Base-by-base conservation (phyloP, 2,113 vertebrate species). In the Malaclemys terrapin region DNA sequence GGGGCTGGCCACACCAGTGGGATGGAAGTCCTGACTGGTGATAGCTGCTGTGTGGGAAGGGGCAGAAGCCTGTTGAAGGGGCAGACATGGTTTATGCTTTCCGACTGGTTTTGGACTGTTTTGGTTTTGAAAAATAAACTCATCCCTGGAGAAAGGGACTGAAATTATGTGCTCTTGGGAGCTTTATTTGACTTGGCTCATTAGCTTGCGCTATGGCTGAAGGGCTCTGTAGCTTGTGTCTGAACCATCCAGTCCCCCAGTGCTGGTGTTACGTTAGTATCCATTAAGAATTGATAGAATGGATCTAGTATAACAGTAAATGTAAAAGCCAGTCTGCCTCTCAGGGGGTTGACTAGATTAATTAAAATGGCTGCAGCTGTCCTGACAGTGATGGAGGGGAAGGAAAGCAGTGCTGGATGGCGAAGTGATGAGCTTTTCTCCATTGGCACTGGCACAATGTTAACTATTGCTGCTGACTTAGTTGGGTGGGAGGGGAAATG, bases 71-170 rank as follows among this genome's bases (percentile, higher is more conserved):
- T 90, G 93, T 94, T 92, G 91, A 95, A 85, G 95, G 75, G 90
- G 85, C 82, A 97, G 89, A 96, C 95, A 94, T 97, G 96, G 95
- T 94, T 96, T 93, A 29, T 94, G 75, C 38, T 59, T 96, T 96
- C 96, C 87, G 45, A 13, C 92, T 94, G 94, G 79, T 91, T 87
- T 94, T 79, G 84, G 65, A 78, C 82, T 89, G 85, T 84, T 95
- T 72, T 87, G 29, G 53, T 96, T 85, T 53, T 91, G 89, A 80
- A 94, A 91, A 96, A 87, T 84, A 93, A 95, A 95, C 42, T 85
- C 54, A 49, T 92, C 92, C 94, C 88, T 96, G 89, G 88, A 91
- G 75, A 76, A 91, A 87, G 89, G 65, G 93, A 85, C 89, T 25
- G 81, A 96, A n/a, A 5, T 96, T 57, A 75, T 88, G 76, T 89